Base-by-base conservation (phyloP, 2,797 vertebrate genomes). In the Pygocentrus nattereri region DNA sequence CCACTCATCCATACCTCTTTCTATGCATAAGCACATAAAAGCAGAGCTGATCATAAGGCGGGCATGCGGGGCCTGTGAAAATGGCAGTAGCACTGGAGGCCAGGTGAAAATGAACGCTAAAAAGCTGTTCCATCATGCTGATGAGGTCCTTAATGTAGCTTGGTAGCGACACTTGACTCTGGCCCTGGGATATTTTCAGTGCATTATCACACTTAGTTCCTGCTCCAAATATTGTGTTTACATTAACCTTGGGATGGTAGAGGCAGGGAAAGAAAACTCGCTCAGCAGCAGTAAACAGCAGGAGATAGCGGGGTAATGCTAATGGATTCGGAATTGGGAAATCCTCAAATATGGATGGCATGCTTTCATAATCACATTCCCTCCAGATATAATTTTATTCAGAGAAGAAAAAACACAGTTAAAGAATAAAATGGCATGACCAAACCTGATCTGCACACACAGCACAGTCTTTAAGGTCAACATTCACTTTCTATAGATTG, bases 191-290 rank as follows among this genome's bases (percentile, higher is more conserved):
- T 74, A 78, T 85, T 90, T 90, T 89, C 86, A 86, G 82, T 85
- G 87, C 87, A 90, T 91, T 89, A 89, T 91, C 88, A 90, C 90
- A 88, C 89, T 92, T 92, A 93, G 91, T 91, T 78, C 71, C 77
- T 62, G 52, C 38, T 76, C 73, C 65, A 80, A 77, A 79, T 73
- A 80, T 23, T 83, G 85, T 85, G 87, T 90, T 90, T 93, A 91
- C 86, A 93, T 92, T 94, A 92, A 93, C 93, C 92, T 93, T 93
- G 91, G 82, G 79, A 76, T 19, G 44, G 72, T 44, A 69, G 25
- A 84, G 68, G 83, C 44, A 41, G 71, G 70, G 62, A 27, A 80
- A 69, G 56, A 81, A 76, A 75, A 74, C 67, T 72, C 18, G 4
- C 19, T 49, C 31, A 65, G 38, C 80, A 77, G 58, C 47, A 78